These are phyloP conservation scores for Himalopsyche anomala DNA, from an alignment of 2,888 invertebrate genomes.

Conservation along the genomic window DNA sequence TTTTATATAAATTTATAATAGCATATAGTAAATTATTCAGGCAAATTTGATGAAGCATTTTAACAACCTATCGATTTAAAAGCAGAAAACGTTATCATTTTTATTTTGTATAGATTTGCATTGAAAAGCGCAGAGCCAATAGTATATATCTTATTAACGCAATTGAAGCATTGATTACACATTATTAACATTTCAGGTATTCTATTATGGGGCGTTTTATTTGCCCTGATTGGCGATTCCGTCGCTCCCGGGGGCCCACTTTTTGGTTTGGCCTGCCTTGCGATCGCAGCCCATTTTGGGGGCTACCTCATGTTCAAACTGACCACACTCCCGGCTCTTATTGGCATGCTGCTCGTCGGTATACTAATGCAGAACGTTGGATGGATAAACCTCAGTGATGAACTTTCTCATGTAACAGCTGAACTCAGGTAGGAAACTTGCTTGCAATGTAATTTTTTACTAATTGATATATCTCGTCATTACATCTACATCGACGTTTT, in stretches of 20 bases:
- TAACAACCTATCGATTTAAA: too few relatives aligned
- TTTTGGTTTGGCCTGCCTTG: slow-evolving; percentile 85
- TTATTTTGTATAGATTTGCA: too few relatives aligned
- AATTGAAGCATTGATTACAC: background rate
- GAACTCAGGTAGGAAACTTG: slow-evolving; percentile 80
- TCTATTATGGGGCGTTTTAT: slow-evolving; percentile 86
- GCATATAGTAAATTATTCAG: too few relatives aligned
- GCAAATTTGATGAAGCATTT: too few relatives aligned
- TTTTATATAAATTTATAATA: too few relatives aligned
- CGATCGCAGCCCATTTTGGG: slow-evolving; percentile 87
- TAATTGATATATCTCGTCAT: background rate
- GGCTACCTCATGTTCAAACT: slow-evolving; percentile 87
- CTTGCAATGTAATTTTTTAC: slow-evolving; percentile 64
- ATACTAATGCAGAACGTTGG: slow-evolving; percentile 84
- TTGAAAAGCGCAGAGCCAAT: too few relatives aligned
- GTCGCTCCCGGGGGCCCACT: slow-evolving; percentile 91
- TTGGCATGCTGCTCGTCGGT: slow-evolving; percentile 92
- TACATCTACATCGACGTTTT: too few relatives aligned
- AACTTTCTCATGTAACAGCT: slow-evolving; percentile 81
- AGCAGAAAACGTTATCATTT: too few relatives aligned
- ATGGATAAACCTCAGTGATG: slow-evolving; percentile 83
- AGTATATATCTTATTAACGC: too few relatives aligned
- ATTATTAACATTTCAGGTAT: slow-evolving; percentile 73
- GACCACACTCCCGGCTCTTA: slow-evolving; percentile 88
- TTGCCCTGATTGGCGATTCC: slow-evolving; percentile 84